Percentiles rank a stretch among this genome's conserved stretches.
These are phyloP conservation scores for Pterostichus madidus DNA, from an alignment of 2,888 invertebrate genomes.

Conservation along the genomic window DNA sequence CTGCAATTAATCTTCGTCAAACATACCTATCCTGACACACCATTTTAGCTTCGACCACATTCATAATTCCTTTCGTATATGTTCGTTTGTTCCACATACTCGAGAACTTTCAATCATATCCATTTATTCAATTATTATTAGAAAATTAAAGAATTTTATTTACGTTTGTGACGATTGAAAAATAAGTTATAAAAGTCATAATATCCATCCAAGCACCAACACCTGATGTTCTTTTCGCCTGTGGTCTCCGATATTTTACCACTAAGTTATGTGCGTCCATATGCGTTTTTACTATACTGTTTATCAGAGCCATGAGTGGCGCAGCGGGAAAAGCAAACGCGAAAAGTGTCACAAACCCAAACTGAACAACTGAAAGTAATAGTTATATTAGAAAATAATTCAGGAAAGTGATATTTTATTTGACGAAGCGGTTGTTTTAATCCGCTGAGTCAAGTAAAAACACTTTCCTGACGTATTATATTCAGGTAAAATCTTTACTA, in stretches of 20 bases:
- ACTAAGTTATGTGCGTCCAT: conserved; percentile 72
- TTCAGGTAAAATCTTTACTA: too few species aligned
- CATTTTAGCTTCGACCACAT: too few species aligned
- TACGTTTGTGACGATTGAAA: conserved; percentile 74
- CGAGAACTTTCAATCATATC: too few species aligned
- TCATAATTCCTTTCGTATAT: too few species aligned
- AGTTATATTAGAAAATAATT: conserved; percentile 57
- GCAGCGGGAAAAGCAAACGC: conserved; percentile 84
- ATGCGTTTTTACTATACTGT: conserved; percentile 82
- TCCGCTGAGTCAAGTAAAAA: too few species aligned
- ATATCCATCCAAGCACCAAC: conserved; percentile 74
- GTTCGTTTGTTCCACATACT: too few species aligned
- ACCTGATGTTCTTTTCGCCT: conserved; percentile 70
- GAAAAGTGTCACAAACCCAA: conserved; percentile 84
- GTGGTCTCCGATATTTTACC: conserved; percentile 70
- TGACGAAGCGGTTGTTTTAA: too few species aligned
- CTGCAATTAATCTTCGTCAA: too few species aligned
- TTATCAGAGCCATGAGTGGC: conserved; percentile 82
- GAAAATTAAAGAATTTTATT: conserved; percentile 45
- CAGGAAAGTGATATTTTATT: too few species aligned
- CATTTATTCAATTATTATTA: too few species aligned
- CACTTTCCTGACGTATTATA: too few species aligned
- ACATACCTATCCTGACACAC: too few species aligned
- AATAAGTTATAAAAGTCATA: conserved; percentile 72
- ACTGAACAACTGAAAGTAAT: conserved; percentile 80